Percentiles rank a stretch among this genome's conserved stretches.
phyloP scores from a whole-genome alignment of 1,140 invertebrate genomes.

The Schmidtea mediterranea region DNA sequence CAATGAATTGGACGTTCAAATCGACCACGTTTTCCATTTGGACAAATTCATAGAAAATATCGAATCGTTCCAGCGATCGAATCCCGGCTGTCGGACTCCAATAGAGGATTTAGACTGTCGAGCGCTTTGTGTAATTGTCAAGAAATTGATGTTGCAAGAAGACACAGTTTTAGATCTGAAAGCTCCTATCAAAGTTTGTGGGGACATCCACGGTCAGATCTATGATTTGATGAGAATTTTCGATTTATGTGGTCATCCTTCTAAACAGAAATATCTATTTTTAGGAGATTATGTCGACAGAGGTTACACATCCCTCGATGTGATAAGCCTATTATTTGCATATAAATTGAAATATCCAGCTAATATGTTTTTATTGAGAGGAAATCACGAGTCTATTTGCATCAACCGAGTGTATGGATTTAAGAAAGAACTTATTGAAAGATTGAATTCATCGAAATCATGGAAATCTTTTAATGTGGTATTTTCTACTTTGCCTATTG shows the following conservation, averaged over 20 bases:
- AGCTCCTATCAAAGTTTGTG: slow-evolving; percentile 96
- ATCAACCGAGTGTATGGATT: slow-evolving; percentile 97
- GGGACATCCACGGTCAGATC: slow-evolving; percentile 97
- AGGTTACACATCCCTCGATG: slow-evolving; percentile 98
- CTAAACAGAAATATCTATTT: slow-evolving; percentile 96
- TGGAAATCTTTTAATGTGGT: slow-evolving; percentile 54
- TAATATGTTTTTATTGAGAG: slow-evolving; percentile 91
- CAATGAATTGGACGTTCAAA: too few relatives aligned
- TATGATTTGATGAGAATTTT: slow-evolving; percentile 99
- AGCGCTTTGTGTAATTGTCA: too few relatives aligned
- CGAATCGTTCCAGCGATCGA: too few relatives aligned
- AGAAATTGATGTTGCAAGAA: too few relatives aligned
- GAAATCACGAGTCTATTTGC: slow-evolving; percentile 94
- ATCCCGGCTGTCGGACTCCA: too few relatives aligned
- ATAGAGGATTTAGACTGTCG: too few relatives aligned
- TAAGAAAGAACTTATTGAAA: slow-evolving; percentile 91
- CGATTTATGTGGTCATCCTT: slow-evolving; percentile 86
- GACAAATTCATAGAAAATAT: too few relatives aligned
- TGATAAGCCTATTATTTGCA: slow-evolving; percentile 81
- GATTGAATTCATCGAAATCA: slow-evolving; percentile 94
- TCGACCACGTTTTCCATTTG: too few relatives aligned
- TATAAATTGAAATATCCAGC: slow-evolving; percentile 90
- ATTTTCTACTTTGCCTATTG: slow-evolving; percentile 91
- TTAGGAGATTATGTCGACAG: slow-evolving; percentile 99
- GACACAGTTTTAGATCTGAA: slow-evolving; percentile 38